Evolutionary conservation across 2,113 vertebrate species (phyloP).

Genomic region (Pelvicachromis taeniatus): DNA sequence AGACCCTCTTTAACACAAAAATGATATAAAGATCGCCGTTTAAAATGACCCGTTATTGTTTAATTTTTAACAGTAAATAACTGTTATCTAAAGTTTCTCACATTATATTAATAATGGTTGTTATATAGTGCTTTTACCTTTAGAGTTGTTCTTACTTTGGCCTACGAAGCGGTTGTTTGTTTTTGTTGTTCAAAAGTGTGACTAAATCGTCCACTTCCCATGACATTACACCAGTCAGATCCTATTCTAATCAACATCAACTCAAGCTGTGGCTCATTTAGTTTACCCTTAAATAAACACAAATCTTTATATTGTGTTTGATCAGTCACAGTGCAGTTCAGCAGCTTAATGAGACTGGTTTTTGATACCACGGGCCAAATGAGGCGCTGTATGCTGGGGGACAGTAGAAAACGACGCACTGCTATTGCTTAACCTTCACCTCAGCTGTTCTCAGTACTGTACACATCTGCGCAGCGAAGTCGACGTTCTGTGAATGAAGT

Average conservation of each 20-base stretch:
- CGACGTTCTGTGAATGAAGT: neutral
- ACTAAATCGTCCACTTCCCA: neutral
- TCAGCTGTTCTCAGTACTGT: neutral
- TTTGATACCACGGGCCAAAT: neutral
- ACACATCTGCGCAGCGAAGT: neutral
- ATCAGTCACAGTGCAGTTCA: neutral
- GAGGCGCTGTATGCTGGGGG: neutral
- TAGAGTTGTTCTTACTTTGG: neutral
- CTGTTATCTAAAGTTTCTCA: too few relatives aligned
- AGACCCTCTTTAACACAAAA: too few relatives aligned
- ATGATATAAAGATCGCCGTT: neutral
- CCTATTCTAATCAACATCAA: neutral
- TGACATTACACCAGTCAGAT: accelerated
- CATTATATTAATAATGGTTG: too few relatives aligned
- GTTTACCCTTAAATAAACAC: neutral
- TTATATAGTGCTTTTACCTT: neutral
- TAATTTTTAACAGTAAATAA: too few relatives aligned
- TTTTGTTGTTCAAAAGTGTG: neutral
- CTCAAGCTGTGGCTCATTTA: accelerated
- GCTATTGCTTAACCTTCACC: neutral
- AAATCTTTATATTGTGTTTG: neutral
- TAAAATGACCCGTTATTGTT: too few relatives aligned
- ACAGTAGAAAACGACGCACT: neutral
- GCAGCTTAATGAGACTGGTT: neutral
- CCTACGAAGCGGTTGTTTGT: neutral